phyloP scores from a whole-genome alignment of 2,797 vertebrate species.

The Salarias fasciatus region DNA sequence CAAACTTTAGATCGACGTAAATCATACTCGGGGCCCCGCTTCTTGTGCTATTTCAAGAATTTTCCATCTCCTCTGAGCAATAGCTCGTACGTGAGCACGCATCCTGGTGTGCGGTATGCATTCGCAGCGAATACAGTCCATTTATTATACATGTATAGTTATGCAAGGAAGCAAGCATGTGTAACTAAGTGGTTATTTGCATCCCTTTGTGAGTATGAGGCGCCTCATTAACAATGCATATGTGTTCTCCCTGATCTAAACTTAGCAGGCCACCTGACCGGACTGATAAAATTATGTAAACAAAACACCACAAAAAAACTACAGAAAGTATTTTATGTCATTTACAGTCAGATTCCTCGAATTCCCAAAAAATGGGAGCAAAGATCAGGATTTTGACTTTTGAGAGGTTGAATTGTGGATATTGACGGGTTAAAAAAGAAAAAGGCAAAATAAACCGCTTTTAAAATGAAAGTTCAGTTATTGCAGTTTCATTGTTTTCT shows the following conservation, averaged over 20 bases:
- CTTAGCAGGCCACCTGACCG: constrained; percentile 31
- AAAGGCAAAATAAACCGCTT: too few species aligned
- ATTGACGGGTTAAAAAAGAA: too few species aligned
- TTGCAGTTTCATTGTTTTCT: too few species aligned
- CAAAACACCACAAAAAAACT: too few species aligned
- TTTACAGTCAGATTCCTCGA: too few species aligned
- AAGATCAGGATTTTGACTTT: too few species aligned
- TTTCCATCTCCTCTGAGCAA: background rate
- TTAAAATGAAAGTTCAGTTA: too few species aligned
- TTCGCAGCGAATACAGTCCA: constrained; percentile 15
- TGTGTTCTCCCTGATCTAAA: constrained; percentile 41
- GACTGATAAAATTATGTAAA: background rate
- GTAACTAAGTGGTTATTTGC: constrained; percentile 47
- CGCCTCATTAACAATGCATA: constrained; percentile 58
- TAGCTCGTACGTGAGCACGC: constrained; percentile 1
- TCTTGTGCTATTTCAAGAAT: constrained; percentile 1
- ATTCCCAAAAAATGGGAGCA: too few species aligned
- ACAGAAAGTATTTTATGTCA: too few species aligned
- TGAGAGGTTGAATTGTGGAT: too few species aligned
- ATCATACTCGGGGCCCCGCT: background rate
- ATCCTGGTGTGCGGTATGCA: constrained; percentile 5
- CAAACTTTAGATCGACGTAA: background rate
- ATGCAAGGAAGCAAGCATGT: constrained; percentile 44
- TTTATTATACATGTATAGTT: constrained; percentile 55
- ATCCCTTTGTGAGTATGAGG: constrained; percentile 36